Conservation (phyloP, 1,140 invertebrate species). For the Steinernema feltiae region DNA sequence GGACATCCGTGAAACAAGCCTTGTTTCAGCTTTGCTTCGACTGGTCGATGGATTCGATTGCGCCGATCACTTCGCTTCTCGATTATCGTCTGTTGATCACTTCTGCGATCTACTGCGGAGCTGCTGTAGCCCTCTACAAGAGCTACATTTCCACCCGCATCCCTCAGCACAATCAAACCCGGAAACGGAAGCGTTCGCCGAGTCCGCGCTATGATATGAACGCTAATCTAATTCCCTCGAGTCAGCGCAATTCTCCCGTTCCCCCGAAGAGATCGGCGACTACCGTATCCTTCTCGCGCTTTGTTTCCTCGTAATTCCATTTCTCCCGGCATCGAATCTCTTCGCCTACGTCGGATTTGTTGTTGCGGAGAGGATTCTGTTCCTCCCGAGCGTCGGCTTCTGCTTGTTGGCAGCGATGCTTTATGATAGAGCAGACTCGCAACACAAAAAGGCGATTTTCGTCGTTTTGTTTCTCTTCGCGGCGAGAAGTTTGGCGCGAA, state of each 20-base stretch:
- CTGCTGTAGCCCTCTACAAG: background rate
- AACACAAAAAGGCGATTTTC: slow-evolving; percentile 16
- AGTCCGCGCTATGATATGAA: background rate
- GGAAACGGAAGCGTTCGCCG: background rate
- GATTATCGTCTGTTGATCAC: slow-evolving; percentile 73
- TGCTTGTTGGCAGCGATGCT: slow-evolving; percentile 83
- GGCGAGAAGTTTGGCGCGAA: slow-evolving; percentile 72
- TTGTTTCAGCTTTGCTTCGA: slow-evolving; percentile 72
- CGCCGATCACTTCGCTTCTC: slow-evolving; percentile 68
- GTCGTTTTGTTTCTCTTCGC: slow-evolving; percentile 63
- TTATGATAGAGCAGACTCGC: slow-evolving; percentile 43
- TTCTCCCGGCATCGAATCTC: slow-evolving; percentile 87
- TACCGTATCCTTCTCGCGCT: slow-evolving; percentile 60
- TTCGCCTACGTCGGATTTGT: slow-evolving; percentile 96
- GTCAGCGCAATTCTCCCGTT: background rate
- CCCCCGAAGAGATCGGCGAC: background rate
- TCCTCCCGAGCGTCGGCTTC: slow-evolving; percentile 94
- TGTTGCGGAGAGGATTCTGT: slow-evolving; percentile 84
- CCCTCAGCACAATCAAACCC: background rate
- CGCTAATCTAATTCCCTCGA: slow-evolving; percentile 1
- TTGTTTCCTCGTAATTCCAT: slow-evolving; percentile 78
- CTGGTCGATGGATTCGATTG: slow-evolving; percentile 89
- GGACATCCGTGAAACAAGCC: background rate
- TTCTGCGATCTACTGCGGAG: slow-evolving; percentile 66
- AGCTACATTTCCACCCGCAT: background rate